Evolutionary conservation across 2,113 vertebrate genomes (phyloP).

Genomic region (Ahaetulla prasina): DNA sequence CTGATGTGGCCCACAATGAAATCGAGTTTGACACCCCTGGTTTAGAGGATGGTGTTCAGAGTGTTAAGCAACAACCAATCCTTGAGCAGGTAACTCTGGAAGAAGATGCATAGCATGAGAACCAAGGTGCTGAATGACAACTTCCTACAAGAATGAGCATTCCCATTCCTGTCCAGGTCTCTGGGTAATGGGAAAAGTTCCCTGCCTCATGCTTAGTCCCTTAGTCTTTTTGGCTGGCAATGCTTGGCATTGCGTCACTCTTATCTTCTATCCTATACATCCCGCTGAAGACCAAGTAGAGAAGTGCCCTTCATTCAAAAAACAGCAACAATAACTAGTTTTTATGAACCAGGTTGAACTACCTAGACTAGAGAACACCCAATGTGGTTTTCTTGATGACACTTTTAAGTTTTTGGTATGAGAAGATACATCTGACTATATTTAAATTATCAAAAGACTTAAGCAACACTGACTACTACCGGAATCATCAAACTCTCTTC

Average conservation of each 20-base stretch:
- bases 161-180: not conserved
- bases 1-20: too few species aligned
- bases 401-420: not conserved
- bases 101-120: not conserved
- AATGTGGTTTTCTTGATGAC: not conserved
- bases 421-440: not conserved
- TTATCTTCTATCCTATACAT: not conserved
- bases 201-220: not conserved
- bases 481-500: not conserved
- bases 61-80: not conserved
- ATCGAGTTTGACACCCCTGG: too few species aligned
- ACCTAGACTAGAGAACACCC: not conserved
- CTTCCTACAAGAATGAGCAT: not conserved
- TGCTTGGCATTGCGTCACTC: not conserved
- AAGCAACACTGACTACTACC: not conserved
- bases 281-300: not conserved
- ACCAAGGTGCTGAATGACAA: not conserved
- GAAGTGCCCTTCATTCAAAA: not conserved
- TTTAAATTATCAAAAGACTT: not conserved
- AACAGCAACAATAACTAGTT: not conserved
- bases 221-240: not conserved
- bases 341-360: not conserved
- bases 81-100: not conserved
- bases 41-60: not conserved
- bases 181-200: not conserved